phyloP scores from a whole-genome alignment of 1,140 invertebrate genomes.

The Trachelipus rathkii region DNA sequence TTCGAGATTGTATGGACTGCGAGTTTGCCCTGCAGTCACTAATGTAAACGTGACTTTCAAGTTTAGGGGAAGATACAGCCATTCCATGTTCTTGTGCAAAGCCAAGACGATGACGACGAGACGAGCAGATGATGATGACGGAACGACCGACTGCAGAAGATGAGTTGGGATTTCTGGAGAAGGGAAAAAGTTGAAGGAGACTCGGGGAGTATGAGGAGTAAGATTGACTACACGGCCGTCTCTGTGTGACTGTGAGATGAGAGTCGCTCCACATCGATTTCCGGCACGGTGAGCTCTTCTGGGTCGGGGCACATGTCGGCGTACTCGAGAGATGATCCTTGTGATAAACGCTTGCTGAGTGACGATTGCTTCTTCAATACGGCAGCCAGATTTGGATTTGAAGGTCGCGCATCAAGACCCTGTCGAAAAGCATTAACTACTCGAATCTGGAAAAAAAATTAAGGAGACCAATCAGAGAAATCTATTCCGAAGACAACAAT shows the following conservation, averaged over 20 bases:
- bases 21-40: background rate
- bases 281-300: conserved; percentile 75
- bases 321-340: conserved; percentile 86
- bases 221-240: conserved; percentile 71
- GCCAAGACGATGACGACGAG: background rate
- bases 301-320: conserved; percentile 72
- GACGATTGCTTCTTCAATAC: conserved; percentile 86
- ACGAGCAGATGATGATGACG: too few relatives aligned
- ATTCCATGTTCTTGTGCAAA: background rate
- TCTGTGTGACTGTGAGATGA: conserved; percentile 88
- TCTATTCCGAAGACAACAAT: conserved; percentile 20
- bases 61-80: background rate
- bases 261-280: conserved; percentile 82
- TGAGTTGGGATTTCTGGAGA: too few relatives aligned
- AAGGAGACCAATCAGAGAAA: conserved; percentile 29
- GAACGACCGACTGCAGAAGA: too few relatives aligned
- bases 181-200: background rate
- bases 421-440: conserved; percentile 99
- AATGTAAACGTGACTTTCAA: background rate
- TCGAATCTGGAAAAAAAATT: conserved; percentile 76
- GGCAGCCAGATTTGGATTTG: conserved; percentile 79
- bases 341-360: conserved; percentile 75
- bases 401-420: conserved; percentile 91
- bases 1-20: background rate
- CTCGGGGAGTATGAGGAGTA: conserved; percentile 1